Evolutionary conservation across 2,797 vertebrate species (phyloP), one percentile per base, ranked within the genome.

Genomic region (Lepus townsendii): DNA sequence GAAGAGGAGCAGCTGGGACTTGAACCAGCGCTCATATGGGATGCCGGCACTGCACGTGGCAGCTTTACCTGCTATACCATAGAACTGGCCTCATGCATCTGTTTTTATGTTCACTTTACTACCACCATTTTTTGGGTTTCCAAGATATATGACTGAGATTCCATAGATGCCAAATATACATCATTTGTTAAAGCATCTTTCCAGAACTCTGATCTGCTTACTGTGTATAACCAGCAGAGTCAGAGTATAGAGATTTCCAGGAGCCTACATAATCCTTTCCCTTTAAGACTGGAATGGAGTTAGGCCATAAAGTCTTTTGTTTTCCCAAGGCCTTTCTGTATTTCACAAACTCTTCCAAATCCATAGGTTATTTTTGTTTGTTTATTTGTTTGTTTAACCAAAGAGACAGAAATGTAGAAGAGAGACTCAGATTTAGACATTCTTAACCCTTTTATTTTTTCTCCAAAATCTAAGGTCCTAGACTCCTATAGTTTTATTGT

Each of bases 401-500:
- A 76, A 6, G 5, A 94, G 13, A 75, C 16, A 84, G 35, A 62
- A 27, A 71, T 66, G 16, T 10, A 87, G 60, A 65, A 4, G 14
- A 79, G 26, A 80, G 17, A 69, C 54, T 32, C 79, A 7, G 22
- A 84, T 71, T 92, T 84, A 78, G 12, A 73, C 19, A n/a, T 72
- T 77, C 91, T 75, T 75, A 94, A 16, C 7, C 71, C 93, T 79
- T 76, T 32, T 86, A n/a, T n/a, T 93, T 88, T 50, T n/a, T 20
- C 14, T 79, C 5, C 19, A 24, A 86, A 88, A 77, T 9, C 32
- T 69, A 42, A 91, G 30, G 9, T 63, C 24, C 16, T 50, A n/a
- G 10, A 50, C 11, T 94, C 57, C 50, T n/a, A 66, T n/a, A 54
- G 9, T n/a, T 77, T 22, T 26, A 72, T 10, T 88, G n/a, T 71